Evolutionary conservation across 1,140 invertebrate species (phyloP).

Genomic region (Caerostris darwini): DNA sequence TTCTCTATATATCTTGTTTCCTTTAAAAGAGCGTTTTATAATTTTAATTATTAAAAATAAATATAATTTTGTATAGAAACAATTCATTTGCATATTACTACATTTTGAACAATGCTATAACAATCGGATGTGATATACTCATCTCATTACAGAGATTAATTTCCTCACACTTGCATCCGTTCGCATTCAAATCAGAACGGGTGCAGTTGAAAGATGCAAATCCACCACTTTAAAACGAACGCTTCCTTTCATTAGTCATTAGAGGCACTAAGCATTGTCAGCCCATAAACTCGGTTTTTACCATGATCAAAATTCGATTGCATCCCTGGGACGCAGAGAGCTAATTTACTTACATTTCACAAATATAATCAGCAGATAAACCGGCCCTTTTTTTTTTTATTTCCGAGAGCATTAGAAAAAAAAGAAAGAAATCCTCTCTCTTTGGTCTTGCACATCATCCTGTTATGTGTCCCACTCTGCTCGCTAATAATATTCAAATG

Average conservation of each 20-base stretch:
- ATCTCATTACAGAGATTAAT: no score
- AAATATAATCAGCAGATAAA: conserved; percentile 68
- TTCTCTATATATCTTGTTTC: no score
- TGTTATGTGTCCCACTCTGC: conserved; percentile 13
- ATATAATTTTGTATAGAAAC: no score
- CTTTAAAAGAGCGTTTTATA: no score
- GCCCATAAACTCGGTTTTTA: neutral
- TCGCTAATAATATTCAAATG: conserved; percentile 61
- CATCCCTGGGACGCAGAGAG: neutral
- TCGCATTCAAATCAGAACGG: no score
- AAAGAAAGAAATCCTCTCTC: neutral
- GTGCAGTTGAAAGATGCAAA: no score
- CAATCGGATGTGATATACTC: no score
- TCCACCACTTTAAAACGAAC: no score
- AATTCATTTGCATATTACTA: no score
- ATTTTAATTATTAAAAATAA: no score
- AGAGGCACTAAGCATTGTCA: neutral
- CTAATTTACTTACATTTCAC: conserved; percentile 53
- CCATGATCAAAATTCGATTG: neutral
- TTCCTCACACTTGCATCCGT: no score
- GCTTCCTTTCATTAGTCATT: neutral
- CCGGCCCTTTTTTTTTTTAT: neutral
- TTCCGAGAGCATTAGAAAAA: neutral
- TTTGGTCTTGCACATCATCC: conserved; percentile 14
- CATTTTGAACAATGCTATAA: no score